Evolutionary conservation across 2,888 invertebrate genomes (phyloP), one percentile per base, ranked within the genome.

Genomic region (Netelia inedita): DNA sequence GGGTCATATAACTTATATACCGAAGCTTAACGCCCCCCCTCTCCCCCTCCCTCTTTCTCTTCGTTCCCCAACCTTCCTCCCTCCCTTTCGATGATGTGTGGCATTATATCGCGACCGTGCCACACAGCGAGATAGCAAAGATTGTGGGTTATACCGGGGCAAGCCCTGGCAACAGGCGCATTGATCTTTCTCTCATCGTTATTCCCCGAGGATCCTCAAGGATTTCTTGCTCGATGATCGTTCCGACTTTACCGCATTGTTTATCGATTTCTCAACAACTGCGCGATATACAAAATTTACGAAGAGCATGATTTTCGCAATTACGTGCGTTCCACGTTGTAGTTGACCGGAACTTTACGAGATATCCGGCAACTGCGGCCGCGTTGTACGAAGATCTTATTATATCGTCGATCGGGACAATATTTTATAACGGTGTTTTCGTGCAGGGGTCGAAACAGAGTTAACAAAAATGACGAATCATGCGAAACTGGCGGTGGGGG

Each of bases 31-130:
- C 35, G 5, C 35, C 6, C 35, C 35, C 35, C 6, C 35, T 6
- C 6, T 6, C 6, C 8, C 6, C 35, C 1, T 6, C 6, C 6
- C 35, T 35, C 35, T n/a, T n/a, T n/a, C n/a, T n/a, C n/a, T n/a
- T n/a, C n/a, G n/a, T n/a, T 23, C 35, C 35, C 6, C 35, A 35
- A 35, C 6, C 35, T 35, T 1, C 35, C 35, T 35, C 35, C 35
- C 35, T 5, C 35, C 35, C 35, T 35, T 35, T 35, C 35, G 35
- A 68, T 82, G 84, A 87, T 86, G 86, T 86, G 82, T 84, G 80
- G 80, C 80, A 86, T 87, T 86, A 86, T 86, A 85, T 87, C 79
- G 85, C 83, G 82, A 80, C 80, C 69, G 75, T 53, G 75, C 65
- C 23, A 21, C 59, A 23, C 23, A 61, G 14, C 21, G 28, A 23